phyloP scores from a whole-genome alignment of 1,140 invertebrate genomes.

The Scaptomyza hsui region DNA sequence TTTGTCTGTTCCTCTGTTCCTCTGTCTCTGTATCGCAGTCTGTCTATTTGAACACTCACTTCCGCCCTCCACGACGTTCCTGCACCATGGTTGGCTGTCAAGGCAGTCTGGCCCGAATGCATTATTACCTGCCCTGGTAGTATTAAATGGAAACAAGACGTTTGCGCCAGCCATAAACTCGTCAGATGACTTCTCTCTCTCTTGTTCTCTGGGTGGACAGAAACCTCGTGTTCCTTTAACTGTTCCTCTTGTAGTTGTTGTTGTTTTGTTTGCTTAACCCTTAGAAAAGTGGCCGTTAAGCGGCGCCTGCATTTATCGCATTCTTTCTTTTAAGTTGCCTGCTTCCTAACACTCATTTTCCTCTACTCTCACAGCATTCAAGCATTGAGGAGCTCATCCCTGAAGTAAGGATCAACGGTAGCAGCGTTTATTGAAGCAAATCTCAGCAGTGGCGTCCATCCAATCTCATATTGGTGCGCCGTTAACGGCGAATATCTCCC shows the following conservation, averaged over 20 bases:
- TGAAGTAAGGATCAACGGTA: slow-evolving; percentile 22
- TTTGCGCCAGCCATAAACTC: slow-evolving; percentile 74
- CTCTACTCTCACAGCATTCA: neutral
- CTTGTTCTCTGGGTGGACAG: slow-evolving; percentile 16
- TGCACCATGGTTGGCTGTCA: slow-evolving; percentile 43
- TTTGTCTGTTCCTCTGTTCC: slow-evolving; percentile 24
- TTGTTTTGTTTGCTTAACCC: slow-evolving; percentile 27
- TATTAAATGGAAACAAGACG: slow-evolving; percentile 79
- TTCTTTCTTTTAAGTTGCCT: neutral
- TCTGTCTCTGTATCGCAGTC: slow-evolving; percentile 45
- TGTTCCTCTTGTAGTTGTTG: neutral
- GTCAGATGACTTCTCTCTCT: slow-evolving; percentile 58
- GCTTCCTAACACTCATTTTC: neutral
- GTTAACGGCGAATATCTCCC: slow-evolving; percentile 83
- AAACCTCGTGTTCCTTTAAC: slow-evolving; percentile 9
- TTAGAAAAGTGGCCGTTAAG: slow-evolving; percentile 26
- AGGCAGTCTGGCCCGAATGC: slow-evolving; percentile 48
- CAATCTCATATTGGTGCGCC: slow-evolving; percentile 83
- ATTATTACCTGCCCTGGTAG: slow-evolving; percentile 75
- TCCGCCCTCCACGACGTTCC: slow-evolving; percentile 48
- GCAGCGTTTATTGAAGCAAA: slow-evolving; percentile 43
- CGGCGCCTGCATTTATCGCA: slow-evolving; percentile 27
- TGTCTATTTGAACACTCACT: slow-evolving; percentile 47
- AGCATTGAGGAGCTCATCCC: slow-evolving; percentile 1
- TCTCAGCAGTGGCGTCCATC: slow-evolving; percentile 83